Percentiles rank a stretch among this genome's conserved stretches.
phyloP scores from a whole-genome alignment of 2,888 invertebrate genomes.

The Peribatodes rhomboidaria region DNA sequence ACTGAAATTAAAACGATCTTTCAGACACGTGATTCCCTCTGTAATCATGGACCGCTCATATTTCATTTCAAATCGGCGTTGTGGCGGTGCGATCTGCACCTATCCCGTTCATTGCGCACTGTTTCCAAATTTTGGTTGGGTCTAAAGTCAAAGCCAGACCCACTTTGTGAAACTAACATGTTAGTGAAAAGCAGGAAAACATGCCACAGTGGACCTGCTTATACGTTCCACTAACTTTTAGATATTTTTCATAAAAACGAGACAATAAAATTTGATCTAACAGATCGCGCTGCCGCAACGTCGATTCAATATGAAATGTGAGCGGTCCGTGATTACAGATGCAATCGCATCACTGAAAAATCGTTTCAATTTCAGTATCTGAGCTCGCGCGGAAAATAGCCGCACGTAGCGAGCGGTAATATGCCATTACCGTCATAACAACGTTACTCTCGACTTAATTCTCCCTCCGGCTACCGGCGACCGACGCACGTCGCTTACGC shows the following conservation, averaged over 20 bases:
- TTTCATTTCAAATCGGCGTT: too few species aligned
- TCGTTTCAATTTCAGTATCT: conserved; percentile 75
- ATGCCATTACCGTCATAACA: conserved; percentile 81
- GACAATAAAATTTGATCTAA: conserved; percentile 31
- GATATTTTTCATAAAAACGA: conserved; percentile 31
- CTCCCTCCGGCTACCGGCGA: conserved; percentile 64
- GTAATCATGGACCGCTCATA: too few species aligned
- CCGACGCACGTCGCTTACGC: conserved; percentile 48
- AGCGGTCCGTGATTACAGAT: conserved; percentile 61
- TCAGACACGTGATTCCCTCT: too few species aligned
- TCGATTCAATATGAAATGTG: conserved; percentile 45
- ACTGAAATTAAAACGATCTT: too few species aligned
- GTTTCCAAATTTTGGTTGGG: too few species aligned
- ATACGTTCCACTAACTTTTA: conserved; percentile 4
- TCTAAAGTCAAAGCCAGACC: too few species aligned
- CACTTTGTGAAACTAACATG: too few species aligned
- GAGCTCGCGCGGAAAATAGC: conserved; percentile 72
- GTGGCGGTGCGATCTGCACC: too few species aligned
- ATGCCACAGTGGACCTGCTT: too few species aligned
- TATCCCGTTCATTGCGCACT: too few species aligned
- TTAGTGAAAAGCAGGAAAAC: too few species aligned
- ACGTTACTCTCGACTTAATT: conserved; percentile 83
- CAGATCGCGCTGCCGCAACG: conserved; percentile 17
- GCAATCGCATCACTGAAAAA: conserved; percentile 79
- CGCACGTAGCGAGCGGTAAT: conserved; percentile 74